phyloP scores from a whole-genome alignment of 2,797 vertebrate species.

The Euphonia xanthogaster region DNA sequence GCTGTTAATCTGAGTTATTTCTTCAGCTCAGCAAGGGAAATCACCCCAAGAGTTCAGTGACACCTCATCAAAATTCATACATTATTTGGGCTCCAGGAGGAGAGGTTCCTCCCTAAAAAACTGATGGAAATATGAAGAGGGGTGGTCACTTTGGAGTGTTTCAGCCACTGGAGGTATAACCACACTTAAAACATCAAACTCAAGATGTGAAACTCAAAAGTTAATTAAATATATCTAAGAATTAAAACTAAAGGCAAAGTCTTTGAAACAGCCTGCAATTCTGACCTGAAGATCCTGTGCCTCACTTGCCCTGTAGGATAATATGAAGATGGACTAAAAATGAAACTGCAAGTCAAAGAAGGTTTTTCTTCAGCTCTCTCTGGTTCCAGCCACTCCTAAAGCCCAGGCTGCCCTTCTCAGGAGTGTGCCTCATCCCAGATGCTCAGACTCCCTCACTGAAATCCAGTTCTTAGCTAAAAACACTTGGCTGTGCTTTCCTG shows the following conservation, averaged over 20 bases:
- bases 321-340: fast-evolving
- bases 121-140: neutral
- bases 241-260: neutral
- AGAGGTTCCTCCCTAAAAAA: neutral
- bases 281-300: neutral
- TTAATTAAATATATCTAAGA: neutral
- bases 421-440: neutral
- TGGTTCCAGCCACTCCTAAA: neutral
- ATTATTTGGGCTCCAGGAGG: neutral
- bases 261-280: neutral
- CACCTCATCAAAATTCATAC: neutral
- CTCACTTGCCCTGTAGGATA: neutral
- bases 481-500: neutral
- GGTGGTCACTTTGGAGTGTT: neutral
- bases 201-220: neutral
- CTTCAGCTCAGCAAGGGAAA: neutral
- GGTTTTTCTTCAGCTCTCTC: neutral
- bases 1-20: neutral
- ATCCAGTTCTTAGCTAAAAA: neutral
- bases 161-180: neutral
- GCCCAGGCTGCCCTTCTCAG: neutral
- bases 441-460: neutral
- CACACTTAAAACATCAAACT: fast-evolving
- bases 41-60: neutral
- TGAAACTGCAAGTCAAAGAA: neutral